Evolutionary conservation across 2,888 invertebrate species (phyloP).

Genomic region (Saturnia pavonia): DNA sequence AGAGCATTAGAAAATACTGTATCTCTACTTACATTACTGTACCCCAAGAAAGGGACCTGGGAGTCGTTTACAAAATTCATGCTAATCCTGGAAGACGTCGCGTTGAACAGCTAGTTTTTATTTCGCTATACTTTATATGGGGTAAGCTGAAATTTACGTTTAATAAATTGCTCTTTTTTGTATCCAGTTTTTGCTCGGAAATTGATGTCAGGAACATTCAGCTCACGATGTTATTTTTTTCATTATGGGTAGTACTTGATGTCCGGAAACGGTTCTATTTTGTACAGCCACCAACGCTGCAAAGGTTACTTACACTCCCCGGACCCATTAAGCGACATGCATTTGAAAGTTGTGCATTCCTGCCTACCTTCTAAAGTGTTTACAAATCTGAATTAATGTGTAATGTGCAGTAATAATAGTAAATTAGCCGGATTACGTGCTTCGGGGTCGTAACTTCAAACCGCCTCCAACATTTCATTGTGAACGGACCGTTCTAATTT

Average conservation of each 20-base stretch:
- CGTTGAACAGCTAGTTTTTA: background rate
- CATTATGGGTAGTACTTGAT: background rate
- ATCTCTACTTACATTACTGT: background rate
- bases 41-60: background rate
- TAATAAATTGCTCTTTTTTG: background rate
- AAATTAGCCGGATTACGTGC: background rate
- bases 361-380: background rate
- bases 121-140: background rate
- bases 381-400: background rate
- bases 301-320: no score
- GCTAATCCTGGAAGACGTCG: background rate
- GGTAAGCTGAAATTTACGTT: background rate
- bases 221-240: background rate
- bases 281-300: no score
- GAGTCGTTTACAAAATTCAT: background rate
- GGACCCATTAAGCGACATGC: no score
- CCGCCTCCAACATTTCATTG: background rate
- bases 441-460: background rate
- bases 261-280: no score
- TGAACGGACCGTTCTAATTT: constrained; percentile 1
- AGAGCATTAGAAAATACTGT: background rate
- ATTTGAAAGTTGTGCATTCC: background rate
- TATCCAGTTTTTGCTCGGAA: background rate
- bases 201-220: no score
- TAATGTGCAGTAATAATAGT: background rate